Conservation (phyloP, 1,140 invertebrate species). For the Brachionus plicatilis region DNA sequence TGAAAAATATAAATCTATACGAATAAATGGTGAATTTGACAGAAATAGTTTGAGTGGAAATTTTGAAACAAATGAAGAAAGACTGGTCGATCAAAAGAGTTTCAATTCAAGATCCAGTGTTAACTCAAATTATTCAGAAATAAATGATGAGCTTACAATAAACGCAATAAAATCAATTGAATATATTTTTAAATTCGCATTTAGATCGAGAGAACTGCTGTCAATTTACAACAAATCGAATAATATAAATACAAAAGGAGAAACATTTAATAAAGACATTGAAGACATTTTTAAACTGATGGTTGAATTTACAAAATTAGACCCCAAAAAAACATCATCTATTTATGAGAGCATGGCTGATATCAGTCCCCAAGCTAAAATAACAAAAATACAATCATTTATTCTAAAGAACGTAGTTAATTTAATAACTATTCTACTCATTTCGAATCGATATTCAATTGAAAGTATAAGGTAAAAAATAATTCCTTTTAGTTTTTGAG, state of each 20-base stretch:
- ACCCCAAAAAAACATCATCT: not conserved
- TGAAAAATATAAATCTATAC: slow-evolving; percentile 1
- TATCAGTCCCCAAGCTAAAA: not conserved
- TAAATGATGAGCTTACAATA: not conserved
- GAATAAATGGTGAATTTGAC: not conserved
- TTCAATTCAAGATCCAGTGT: not conserved
- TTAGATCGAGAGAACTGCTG: slow-evolving; percentile 19
- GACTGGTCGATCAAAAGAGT: not conserved
- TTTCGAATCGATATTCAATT: not conserved
- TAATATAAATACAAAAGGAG: not conserved
- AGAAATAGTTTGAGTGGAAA: not conserved
- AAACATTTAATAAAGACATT: slow-evolving; percentile 2
- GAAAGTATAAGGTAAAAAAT: slow-evolving; percentile 1
- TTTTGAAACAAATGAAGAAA: not conserved
- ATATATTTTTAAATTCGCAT: slow-evolving; percentile 35
- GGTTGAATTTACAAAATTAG: not conserved
- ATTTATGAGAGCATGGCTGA: not conserved
- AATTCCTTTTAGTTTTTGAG: not conserved
- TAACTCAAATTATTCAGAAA: not conserved
- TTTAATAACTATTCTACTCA: slow-evolving; percentile 13
- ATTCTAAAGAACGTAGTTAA: slow-evolving; percentile 13
- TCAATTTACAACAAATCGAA: slow-evolving; percentile 15
- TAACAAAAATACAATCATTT: slow-evolving; percentile 23
- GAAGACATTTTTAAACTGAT: not conserved
- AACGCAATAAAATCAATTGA: slow-evolving; percentile 36